Evolutionary conservation across 2,888 invertebrate species (phyloP), one percentile per base, ranked within the genome.

Genomic region (Punctoribates punctum): DNA sequence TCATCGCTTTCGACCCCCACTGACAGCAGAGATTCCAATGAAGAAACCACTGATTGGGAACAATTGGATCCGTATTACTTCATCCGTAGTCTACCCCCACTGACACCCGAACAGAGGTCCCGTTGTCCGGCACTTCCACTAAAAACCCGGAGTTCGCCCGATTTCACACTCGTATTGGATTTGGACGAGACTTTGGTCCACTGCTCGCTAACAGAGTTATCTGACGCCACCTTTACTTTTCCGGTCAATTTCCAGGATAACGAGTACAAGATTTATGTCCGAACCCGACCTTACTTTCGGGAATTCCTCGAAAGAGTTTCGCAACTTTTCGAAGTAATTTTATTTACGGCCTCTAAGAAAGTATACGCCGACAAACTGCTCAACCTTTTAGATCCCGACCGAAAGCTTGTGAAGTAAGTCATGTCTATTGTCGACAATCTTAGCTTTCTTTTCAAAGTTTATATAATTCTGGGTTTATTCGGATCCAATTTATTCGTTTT

Each of bases 121-220:
- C 86, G 89, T 80, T 89, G 90, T 81, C 92, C 93, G 1, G 96
- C 96, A 1, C 85, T 96, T 77, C 96, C 96, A 0, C 86, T 96
- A 60, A 94, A 94, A 83, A 96, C 96, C 0, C 86, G 96, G 73
- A 93, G 94, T 82, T 93, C 94, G 81, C 96, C 96, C 0, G 93
- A 94, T 83, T 95, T 94, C 81, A 87, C 88, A 46, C 84, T 89
- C 3, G 88, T 88, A 5, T 84, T 89, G 80, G 96, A 96, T 84
- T 86, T 96, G 84, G 96, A 97, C 84, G 96, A 97, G 86, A 97
- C 96, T 0, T 85, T 97, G 81, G 96, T 96, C 2, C 96, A 96
- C 83, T 96, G 96, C 84, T 94, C 94, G 81, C 87, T 96, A 2
- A 92, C 93, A 81, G 94, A 94, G 85, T 85, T 96, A 77, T 90